Percentiles rank a stretch among this genome's conserved stretches.
Conservation (phyloP, 1,140 invertebrate species). For the Euura lappo region DNA sequence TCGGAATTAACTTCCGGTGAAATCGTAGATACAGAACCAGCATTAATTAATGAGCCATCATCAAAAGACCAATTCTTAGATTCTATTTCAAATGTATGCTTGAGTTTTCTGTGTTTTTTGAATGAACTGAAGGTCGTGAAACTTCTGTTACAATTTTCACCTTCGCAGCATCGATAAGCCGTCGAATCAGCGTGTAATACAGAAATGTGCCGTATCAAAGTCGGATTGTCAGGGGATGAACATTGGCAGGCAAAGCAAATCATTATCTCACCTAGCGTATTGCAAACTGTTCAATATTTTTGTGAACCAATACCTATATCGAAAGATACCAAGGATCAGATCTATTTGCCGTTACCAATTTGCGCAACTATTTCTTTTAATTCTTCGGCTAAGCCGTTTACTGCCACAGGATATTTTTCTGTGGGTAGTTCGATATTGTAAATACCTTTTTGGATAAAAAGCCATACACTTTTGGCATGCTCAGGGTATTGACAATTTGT, state of each 20-base stretch:
- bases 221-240: not conserved
- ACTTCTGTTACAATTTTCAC: not conserved
- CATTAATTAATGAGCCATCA: not conserved
- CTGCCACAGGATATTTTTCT: not conserved
- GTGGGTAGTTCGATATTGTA: not conserved
- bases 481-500: constrained; percentile 16
- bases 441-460: constrained; percentile 18
- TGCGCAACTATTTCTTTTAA: too few relatives aligned
- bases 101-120: constrained; percentile 8
- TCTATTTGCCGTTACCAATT: too few relatives aligned
- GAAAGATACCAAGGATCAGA: too few relatives aligned
- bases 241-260: not conserved
- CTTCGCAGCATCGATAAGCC: not conserved
- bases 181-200: constrained; percentile 4
- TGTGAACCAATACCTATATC: too few relatives aligned
- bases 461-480: constrained; percentile 15
- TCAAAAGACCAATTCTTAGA: not conserved
- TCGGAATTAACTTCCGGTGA: too few relatives aligned
- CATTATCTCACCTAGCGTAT: not conserved
- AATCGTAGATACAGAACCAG: not conserved
- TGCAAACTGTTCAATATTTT: too few relatives aligned
- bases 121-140: constrained; percentile 15
- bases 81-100: constrained; percentile 3
- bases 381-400: too few relatives aligned
- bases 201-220: not conserved